Base-by-base conservation (phyloP, 1,140 invertebrate species). In the Acromyrmex heyeri region DNA sequence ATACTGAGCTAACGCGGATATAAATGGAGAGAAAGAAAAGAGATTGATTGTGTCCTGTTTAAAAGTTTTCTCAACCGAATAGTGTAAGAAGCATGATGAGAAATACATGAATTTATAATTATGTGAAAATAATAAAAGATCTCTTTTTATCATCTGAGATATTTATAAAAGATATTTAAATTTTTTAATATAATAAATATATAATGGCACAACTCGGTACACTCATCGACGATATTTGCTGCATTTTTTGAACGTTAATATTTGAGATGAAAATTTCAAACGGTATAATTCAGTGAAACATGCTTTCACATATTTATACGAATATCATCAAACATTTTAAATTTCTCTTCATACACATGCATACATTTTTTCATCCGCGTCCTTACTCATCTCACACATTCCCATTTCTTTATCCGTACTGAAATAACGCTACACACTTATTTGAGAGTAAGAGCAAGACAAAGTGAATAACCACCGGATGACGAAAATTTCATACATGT, bases 91-190 rank as follows among this genome's bases (percentile, higher is more conserved):
- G 27, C 18, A 34, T 5, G 21, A n/a, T 10, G 12, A 12, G 21
- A 73, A 55, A 34, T 75, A 38, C 30, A 38, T 57, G 30, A 65
- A 65, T 78, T 59, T 61, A 53, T 78, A 78, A 78, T 78, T 77
- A 65, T 3, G 16, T 21, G 6, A 65, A 30, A 6, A 21, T 64
- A 50, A 30, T 4, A 21, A 48, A 18, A 3, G 16, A 30, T 75
- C 14, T 38, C 3, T 62, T 24, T 62, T 38, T 7, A 38, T 38
- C 34, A 38, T 38, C 61, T 10, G 12, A 76, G 8, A 30, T n/a
- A 65, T 65, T 77, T 78, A 14, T 30, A 4, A n/a, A 27, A 77
- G 16, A 64, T 44, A 38, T 59, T 44, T 62, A 14, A 44, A 14
- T 3, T 27, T 24, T 14, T 27, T 0, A 61, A 30, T 30, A 24